phyloP scores from a whole-genome alignment of 2,888 invertebrate species.

The Herminia tarsipennalis region DNA sequence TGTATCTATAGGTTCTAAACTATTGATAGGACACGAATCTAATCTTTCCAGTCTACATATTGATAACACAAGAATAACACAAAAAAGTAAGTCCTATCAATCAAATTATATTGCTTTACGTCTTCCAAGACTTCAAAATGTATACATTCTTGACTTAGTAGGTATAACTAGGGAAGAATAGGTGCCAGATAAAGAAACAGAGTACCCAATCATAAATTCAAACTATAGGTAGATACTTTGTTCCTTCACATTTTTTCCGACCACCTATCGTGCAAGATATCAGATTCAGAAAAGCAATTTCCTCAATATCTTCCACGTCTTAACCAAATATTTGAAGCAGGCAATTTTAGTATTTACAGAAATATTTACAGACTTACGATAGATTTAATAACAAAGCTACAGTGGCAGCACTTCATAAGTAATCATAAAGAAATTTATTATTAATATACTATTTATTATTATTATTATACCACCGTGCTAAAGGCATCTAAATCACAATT shows the following conservation, averaged over 20 bases:
- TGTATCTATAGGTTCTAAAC: too few relatives aligned
- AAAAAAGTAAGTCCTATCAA: too few relatives aligned
- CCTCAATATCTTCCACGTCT: conserved; percentile 9
- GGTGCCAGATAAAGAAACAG: too few relatives aligned
- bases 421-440: conserved; percentile 37
- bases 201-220: too few relatives aligned
- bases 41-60: too few relatives aligned
- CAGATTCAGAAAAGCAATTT: conserved; percentile 22
- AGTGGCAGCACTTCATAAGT: conserved; percentile 66
- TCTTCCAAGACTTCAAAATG: too few relatives aligned
- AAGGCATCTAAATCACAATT: conserved; percentile 83
- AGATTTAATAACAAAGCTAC: conserved; percentile 65
- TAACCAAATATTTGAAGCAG: conserved; percentile 9
- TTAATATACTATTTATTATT: conserved; percentile 28
- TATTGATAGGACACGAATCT: too few relatives aligned
- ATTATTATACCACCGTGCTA: conserved; percentile 61
- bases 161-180: too few relatives aligned
- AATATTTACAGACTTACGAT: conserved; percentile 49
- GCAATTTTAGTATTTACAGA: conserved; percentile 18
- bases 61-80: too few relatives aligned
- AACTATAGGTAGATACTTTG: too few relatives aligned
- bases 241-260: background rate
- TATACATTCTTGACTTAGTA: too few relatives aligned
- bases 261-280: background rate
- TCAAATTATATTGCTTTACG: too few relatives aligned